Base-by-base conservation (phyloP, 2,113 vertebrate genomes). In the Rhynchopsitta pachyrhyncha region DNA sequence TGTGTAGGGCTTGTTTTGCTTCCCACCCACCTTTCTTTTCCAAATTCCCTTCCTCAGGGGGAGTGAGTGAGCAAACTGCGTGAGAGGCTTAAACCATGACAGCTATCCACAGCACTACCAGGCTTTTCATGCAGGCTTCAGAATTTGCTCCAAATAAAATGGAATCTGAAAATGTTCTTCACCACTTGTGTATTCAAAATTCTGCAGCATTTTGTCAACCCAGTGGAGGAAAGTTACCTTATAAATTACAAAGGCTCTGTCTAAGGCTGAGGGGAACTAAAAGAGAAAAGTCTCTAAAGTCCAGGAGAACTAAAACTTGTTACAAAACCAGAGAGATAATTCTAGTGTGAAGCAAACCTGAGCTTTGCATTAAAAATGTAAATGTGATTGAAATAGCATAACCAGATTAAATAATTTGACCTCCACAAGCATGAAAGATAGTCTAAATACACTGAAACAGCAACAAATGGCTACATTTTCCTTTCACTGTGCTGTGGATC, bases 331-430 rank as follows among this genome's bases (percentile, higher is more conserved):
- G 60, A 62, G 44, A 4, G 10, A 74, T 86, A 90, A 64, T 88
- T 95, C 85, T 67, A 83, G 82, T 74, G 79, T 96, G 86, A 95
- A 92, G 88, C 55, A 90, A 94, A 95, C 73, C 71, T 88, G 85
- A 88, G 68, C 90, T 92, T 85, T 94, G 90, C 85, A 96, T 96
- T 88, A 96, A 96, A 95, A 93, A 96, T 96, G 82, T 92, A 96
- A 96, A 96, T 92, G 93, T 94, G 90, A 96, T 81, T 95, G 94
- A 93, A 97, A 94, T 9, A 88, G 82, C 88, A 83, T 75, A 95
- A 82, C 68, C 87, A 95, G 74, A 94, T 89, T 90, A 92, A 95
- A 92, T 71, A 60, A 80, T 95, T 95, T 97, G 95, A 96, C 92
- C 92, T 90, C 88, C 52, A 50, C 33, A 53, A 83, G 64, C 63